Percentiles rank a stretch among this genome's conserved stretches.
These are phyloP conservation scores for Dynastes tityus DNA, from an alignment of 2,888 invertebrate species.

Conservation along the genomic window DNA sequence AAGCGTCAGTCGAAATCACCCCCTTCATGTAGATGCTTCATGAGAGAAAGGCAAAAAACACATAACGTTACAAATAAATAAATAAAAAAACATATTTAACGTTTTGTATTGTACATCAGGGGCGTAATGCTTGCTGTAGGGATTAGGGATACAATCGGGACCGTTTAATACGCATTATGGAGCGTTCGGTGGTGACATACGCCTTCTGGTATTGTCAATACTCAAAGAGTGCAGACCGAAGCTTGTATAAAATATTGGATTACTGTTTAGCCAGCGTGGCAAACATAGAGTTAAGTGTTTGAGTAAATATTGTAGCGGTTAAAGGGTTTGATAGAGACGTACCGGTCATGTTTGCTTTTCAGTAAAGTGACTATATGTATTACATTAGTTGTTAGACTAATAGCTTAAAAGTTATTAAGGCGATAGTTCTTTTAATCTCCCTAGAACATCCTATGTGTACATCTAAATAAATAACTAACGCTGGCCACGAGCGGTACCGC, in stretches of 20 bases:
- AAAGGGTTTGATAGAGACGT: conserved; percentile 13
- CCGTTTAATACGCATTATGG: conserved; percentile 38
- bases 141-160: conserved; percentile 25
- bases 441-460: too few species aligned
- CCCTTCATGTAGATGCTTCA: background rate
- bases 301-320: conserved; percentile 26
- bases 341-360: background rate
- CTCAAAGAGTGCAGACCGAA: background rate
- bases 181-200: conserved; percentile 38
- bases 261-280: conserved; percentile 20
- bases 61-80: conserved; percentile 37
- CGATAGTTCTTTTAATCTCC: too few species aligned
- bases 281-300: conserved; percentile 31
- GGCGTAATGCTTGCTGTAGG: background rate
- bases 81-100: conserved; percentile 38
- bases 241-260: conserved; percentile 42
- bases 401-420: too few species aligned
- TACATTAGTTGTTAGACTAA: too few species aligned
- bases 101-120: conserved; percentile 17
- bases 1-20: conserved; percentile 1
- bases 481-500: too few species aligned
- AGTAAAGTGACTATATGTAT: too few species aligned
- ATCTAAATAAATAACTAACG: too few species aligned
- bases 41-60: conserved; percentile 17
- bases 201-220: conserved; percentile 31